phyloP scores from a whole-genome alignment of 2,113 vertebrate genomes.

The Microcebus lehilahytsara region DNA sequence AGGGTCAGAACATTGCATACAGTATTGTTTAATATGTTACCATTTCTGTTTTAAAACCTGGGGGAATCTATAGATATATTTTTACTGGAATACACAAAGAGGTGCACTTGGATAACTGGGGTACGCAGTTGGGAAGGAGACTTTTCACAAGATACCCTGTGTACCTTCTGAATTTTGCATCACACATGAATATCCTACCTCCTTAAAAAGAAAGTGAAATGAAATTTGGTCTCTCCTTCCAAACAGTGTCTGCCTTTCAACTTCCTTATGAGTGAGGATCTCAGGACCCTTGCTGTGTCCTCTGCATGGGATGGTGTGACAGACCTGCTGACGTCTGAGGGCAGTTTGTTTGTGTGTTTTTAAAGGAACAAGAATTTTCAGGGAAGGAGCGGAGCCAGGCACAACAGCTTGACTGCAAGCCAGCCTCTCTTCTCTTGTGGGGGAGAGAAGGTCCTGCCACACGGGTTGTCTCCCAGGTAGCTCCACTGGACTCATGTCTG shows the following conservation, averaged over 20 bases:
- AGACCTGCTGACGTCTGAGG: not conserved
- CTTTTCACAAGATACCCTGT: not conserved
- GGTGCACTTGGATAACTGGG: not conserved
- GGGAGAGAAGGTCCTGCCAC: not conserved
- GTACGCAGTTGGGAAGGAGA: not conserved
- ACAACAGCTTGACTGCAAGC: not conserved
- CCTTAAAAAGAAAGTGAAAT: not conserved
- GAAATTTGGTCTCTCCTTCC: not conserved
- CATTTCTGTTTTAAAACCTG: not conserved
- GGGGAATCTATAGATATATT: not conserved
- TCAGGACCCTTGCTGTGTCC: not conserved
- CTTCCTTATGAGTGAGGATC: not conserved
- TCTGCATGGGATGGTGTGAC: not conserved
- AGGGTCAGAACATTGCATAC: accelerated
- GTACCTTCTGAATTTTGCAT: not conserved
- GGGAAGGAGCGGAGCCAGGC: not conserved
- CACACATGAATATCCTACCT: not conserved
- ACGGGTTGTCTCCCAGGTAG: not conserved
- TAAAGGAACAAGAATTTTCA: not conserved
- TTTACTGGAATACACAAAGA: not conserved
- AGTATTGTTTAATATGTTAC: not conserved
- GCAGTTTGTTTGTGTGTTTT: not conserved
- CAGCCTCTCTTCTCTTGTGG: not conserved
- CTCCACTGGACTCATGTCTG: not conserved
- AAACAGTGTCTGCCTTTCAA: not conserved